These are phyloP conservation scores for Saimiri boliviensis DNA, from an alignment of 2,113 vertebrate genomes.

Conservation along the genomic window DNA sequence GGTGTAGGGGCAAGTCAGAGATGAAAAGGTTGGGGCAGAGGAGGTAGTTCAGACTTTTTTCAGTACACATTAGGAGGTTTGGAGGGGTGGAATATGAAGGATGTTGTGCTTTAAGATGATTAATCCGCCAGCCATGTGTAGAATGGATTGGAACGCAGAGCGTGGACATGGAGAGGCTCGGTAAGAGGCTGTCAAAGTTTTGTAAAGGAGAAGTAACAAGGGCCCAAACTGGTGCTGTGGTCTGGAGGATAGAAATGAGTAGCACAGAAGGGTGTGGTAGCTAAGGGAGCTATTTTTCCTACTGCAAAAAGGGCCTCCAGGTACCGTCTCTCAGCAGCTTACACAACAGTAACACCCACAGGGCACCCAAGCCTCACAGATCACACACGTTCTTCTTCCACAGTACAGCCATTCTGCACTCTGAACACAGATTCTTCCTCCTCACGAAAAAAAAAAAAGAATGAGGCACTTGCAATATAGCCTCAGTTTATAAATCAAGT, in stretches of 20 bases:
- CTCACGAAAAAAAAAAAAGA: neutral
- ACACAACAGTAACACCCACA: fast-evolving
- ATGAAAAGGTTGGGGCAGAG: neutral
- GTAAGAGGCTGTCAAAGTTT: neutral
- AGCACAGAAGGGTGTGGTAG: neutral
- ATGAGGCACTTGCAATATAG: neutral
- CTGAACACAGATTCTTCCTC: neutral
- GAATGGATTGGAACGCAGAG: neutral
- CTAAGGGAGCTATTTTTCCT: neutral
- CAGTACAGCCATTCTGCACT: neutral
- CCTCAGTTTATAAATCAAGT: neutral
- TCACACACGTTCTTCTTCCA: neutral
- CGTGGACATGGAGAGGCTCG: neutral
- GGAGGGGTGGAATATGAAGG: neutral
- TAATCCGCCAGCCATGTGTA: neutral
- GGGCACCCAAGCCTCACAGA: neutral
- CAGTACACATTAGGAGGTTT: neutral
- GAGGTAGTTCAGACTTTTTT: neutral
- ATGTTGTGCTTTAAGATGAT: neutral
- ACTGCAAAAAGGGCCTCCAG: neutral
- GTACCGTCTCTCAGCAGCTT: neutral
- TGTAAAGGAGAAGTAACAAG: neutral
- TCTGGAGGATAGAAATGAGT: neutral
- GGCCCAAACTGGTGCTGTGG: neutral
- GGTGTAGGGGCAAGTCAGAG: neutral